Evolutionary conservation across 2,113 vertebrate genomes (phyloP).

Genomic region (Reinhardtius hippoglossoides): DNA sequence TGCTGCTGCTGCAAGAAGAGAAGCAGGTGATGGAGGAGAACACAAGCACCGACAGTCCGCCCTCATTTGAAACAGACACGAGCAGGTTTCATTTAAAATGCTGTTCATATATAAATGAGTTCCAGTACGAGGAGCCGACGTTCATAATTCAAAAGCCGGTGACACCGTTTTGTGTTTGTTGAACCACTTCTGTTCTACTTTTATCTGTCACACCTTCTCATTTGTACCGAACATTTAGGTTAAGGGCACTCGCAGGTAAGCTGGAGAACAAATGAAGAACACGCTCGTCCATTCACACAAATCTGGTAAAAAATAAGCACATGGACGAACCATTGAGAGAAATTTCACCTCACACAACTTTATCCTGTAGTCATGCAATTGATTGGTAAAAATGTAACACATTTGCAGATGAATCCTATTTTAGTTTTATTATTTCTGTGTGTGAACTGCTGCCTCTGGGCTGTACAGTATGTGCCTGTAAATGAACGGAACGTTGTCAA

Average conservation of each 20-base stretch:
- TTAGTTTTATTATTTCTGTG: background rate
- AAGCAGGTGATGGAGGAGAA: constrained; percentile 10
- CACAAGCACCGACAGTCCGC: background rate
- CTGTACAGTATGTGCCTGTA: background rate
- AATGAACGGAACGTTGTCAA: constrained; percentile 22
- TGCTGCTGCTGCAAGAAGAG: constrained; percentile 19
- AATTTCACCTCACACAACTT: background rate
- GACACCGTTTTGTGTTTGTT: constrained; percentile 5
- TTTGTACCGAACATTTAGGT: background rate
- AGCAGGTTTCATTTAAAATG: background rate
- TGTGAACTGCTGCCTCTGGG: background rate
- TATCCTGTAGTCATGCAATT: no score
- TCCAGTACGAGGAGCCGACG: background rate
- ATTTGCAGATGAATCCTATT: no score
- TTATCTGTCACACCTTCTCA: background rate
- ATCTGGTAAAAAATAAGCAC: background rate
- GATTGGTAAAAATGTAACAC: no score
- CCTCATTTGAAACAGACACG: background rate
- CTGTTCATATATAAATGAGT: background rate
- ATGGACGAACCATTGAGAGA: background rate
- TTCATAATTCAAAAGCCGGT: constrained; percentile 25
- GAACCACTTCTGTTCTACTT: constrained; percentile 13
- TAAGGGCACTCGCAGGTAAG: background rate
- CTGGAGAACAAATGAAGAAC: background rate
- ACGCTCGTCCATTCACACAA: background rate